These are phyloP conservation scores for Rattus rattus DNA, from an alignment of 2,113 vertebrate genomes.

Conservation along the genomic window DNA sequence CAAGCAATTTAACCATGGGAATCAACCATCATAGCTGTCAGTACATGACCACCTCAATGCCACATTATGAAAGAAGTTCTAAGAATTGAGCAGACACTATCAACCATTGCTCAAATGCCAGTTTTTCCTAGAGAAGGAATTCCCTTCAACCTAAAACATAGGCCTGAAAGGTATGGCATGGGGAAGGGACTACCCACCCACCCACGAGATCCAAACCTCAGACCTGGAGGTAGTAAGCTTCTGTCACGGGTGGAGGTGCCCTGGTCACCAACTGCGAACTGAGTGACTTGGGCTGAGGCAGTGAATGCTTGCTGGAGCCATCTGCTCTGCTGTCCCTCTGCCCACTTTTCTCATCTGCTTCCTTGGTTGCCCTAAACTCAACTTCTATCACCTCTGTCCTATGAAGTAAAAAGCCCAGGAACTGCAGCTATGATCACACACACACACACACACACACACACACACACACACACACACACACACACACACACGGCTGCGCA, in stretches of 20 bases:
- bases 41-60: not conserved
- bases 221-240: not conserved
- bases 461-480: not conserved
- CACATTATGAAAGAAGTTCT: not conserved
- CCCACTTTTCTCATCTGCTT: not conserved
- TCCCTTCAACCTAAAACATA: not conserved
- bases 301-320: too few relatives aligned
- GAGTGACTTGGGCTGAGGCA: accelerated
- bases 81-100: not conserved
- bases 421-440: not conserved
- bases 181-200: too few relatives aligned
- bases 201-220: not conserved
- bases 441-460: not conserved
- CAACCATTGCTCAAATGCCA: not conserved
- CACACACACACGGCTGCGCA: not conserved
- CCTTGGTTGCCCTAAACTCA: not conserved
- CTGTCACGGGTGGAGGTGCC: too few relatives aligned
- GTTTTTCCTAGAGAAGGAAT: not conserved
- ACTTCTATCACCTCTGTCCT: not conserved
- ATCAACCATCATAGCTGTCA: not conserved
- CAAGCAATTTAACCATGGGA: not conserved
- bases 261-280: not conserved
- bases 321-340: not conserved
- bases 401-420: not conserved
- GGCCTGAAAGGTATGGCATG: not conserved